phyloP scores from a whole-genome alignment of 2,888 invertebrate genomes.

The Barypeithes pellucidus region DNA sequence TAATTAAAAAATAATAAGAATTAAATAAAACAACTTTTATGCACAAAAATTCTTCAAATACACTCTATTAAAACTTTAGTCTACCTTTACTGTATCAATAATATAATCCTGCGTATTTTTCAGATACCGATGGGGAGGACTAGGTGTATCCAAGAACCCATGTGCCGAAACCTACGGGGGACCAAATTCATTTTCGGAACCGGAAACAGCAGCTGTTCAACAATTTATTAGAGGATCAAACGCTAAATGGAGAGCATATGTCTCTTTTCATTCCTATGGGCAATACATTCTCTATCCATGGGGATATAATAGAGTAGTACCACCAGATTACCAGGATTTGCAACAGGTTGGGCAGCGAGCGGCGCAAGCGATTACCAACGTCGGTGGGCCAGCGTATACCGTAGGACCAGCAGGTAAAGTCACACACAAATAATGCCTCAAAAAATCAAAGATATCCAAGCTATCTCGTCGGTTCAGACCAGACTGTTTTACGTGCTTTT shows the following conservation, averaged over 20 bases:
- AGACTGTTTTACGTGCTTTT: too few species aligned
- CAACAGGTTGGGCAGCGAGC: conserved; percentile 80
- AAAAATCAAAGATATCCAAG: too few species aligned
- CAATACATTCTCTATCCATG: conserved; percentile 90
- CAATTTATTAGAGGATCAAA: conserved; percentile 65
- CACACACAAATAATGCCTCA: neutral
- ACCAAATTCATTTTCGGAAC: conserved; percentile 86
- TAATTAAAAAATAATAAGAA: too few species aligned
- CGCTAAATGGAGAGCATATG: conserved; percentile 78
- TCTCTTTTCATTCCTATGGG: conserved; percentile 90
- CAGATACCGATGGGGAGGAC: conserved; percentile 88
- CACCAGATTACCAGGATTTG: conserved; percentile 81
- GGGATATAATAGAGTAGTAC: conserved; percentile 84
- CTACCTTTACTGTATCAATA: too few species aligned
- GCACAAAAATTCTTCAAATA: too few species aligned
- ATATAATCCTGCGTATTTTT: too few species aligned
- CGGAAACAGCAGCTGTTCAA: conserved; percentile 82
- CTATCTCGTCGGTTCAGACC: too few species aligned
- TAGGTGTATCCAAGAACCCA: conserved; percentile 87
- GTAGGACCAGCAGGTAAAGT: conserved; percentile 81
- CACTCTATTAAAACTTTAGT: too few species aligned
- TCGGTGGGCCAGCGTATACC: conserved; percentile 78
- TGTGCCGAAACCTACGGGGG: conserved; percentile 90
- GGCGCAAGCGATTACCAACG: conserved; percentile 77
- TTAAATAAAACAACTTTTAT: too few species aligned